Conservation (phyloP, 2,113 vertebrate genomes). For the Petroica traversi region DNA sequence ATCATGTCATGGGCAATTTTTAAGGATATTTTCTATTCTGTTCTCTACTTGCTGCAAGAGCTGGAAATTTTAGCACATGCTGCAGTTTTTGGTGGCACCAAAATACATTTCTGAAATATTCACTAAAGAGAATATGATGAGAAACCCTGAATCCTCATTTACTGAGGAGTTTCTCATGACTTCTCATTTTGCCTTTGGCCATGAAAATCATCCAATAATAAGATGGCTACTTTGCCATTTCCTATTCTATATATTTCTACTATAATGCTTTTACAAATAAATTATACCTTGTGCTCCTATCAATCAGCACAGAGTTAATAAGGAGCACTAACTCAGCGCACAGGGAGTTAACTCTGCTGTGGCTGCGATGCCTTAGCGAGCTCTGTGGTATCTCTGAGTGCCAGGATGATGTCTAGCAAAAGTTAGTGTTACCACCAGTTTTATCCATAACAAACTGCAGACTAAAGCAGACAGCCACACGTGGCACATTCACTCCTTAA, state of each 20-base stretch:
- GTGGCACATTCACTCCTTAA: not conserved
- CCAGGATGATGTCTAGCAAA: not conserved
- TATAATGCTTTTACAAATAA: not conserved
- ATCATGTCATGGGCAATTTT: not conserved
- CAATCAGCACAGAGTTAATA: not conserved
- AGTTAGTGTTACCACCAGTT: not conserved
- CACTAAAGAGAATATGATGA: not conserved
- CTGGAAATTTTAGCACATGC: not conserved
- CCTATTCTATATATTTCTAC: not conserved
- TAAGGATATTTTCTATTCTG: not conserved
- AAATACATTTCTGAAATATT: conserved; percentile 27
- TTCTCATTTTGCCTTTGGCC: not conserved
- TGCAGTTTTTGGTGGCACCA: not conserved
- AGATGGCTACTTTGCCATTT: not conserved
- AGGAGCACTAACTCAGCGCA: not conserved
- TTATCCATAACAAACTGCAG: not conserved
- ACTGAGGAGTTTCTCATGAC: not conserved
- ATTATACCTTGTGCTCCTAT: not conserved
- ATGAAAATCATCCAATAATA: not conserved
- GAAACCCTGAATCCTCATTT: not conserved
- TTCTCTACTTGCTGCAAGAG: not conserved
- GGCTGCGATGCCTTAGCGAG: not conserved
- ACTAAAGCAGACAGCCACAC: not conserved
- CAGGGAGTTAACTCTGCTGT: not conserved
- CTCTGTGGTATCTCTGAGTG: not conserved